A percentile compares a stretch with the other conserved stretches of the same genome.
phyloP scores from a whole-genome alignment of 2,113 vertebrate species.

The Myocastor coypus region DNA sequence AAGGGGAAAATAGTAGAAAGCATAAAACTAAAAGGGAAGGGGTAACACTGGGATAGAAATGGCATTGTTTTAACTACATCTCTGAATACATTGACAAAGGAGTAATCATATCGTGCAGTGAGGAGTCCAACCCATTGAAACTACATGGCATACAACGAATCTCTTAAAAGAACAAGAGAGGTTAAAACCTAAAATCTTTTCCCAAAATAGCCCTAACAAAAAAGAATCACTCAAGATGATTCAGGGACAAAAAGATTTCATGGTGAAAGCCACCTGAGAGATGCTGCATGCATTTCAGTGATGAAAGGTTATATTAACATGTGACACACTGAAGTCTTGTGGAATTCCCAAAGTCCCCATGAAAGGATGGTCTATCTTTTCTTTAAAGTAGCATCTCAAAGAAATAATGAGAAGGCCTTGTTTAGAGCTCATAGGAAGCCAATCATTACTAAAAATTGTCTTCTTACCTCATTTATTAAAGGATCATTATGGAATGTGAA shows the following conservation, averaged over 20 bases:
- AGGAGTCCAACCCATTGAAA: conserved; percentile 11
- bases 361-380: not conserved
- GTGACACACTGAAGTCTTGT: not conserved
- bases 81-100: not conserved
- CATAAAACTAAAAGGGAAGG: not conserved
- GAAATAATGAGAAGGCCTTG: not conserved
- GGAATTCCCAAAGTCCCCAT: not conserved
- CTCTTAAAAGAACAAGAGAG: not conserved
- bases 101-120: not conserved
- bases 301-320: not conserved
- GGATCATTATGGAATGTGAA: conserved; percentile 8
- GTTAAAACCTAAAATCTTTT: not conserved
- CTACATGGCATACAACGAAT: not conserved
- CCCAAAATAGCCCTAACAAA: not conserved
- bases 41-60: not conserved
- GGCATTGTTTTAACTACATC: not conserved
- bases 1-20: not conserved
- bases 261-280: not conserved
- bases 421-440: not conserved
- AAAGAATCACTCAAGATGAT: not conserved
- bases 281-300: not conserved
- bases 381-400: conserved; percentile 16
- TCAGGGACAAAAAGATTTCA: not conserved
- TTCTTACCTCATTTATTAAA: not conserved
- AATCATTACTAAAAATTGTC: not conserved